Evolutionary conservation across 2,888 invertebrate genomes (phyloP), one percentile per base, ranked within the genome.

Genomic region (Branchipolynoe longqiensis): DNA sequence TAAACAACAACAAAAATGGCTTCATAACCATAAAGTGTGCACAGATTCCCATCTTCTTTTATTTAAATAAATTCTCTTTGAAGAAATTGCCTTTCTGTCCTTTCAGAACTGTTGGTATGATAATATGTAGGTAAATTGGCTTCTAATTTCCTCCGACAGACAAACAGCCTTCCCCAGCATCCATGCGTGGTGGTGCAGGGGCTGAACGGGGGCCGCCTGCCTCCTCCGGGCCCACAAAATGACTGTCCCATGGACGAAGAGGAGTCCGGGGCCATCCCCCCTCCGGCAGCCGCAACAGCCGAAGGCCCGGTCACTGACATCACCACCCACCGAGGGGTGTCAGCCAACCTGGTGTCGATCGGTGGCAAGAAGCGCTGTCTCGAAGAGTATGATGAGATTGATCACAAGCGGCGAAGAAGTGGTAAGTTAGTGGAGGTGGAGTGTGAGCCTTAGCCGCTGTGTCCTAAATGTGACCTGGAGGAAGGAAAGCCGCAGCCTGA

Each of bases 341-440:
- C 85, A 4, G 25, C 56, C 14, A 90, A 89, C 82, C 28, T 40
- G 4, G 85, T 89, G 12, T 88, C 89, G 1, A 83, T 91, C 14
- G 90, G 90, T 14, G 91, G 91, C n/a, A 86, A 87, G 56, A 92
- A 92, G 85, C 87, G 92, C 83, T 85, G 89, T 12, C 85, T 90
- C 25, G 92, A 92, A 81, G 90, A 90, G n/a, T 58, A 78, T 1
- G 90, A 91, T 6, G 88, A 89, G 28, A 88, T 87, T 18, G 86
- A 87, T 25, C 88, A 85, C 84, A 91, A 91, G 78, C 58, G 89
- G 69, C 82, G 89, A 40, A 85, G 85, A 85, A 85, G 64, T 82
- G 89, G 88, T 90, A 82, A 73, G 69, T 40, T 28, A 18, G 28
- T n/a, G n/a, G n/a, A n/a, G n/a, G n/a, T n/a, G n/a, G n/a, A n/a